Evolutionary conservation across 1,140 invertebrate species (phyloP).

Genomic region (Yoshiicerus persimilis): DNA sequence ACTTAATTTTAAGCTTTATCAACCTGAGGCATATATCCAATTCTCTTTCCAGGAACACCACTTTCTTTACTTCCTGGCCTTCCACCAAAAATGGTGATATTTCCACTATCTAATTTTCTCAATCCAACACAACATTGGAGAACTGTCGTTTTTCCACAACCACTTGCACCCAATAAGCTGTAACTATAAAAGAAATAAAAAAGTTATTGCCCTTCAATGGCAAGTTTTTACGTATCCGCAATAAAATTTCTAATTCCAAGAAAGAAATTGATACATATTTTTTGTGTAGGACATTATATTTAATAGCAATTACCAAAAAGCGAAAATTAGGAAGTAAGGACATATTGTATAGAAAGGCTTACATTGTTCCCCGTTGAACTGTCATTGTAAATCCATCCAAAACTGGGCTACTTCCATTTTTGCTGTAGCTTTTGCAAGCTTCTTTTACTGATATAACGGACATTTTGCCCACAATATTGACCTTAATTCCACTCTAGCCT

Average conservation of each 20-base stretch:
- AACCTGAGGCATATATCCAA: constrained; percentile 51
- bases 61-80: constrained; percentile 51
- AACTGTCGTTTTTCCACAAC: constrained; percentile 55
- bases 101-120: constrained; percentile 51
- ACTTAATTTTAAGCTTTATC: too few relatives aligned
- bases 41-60: constrained; percentile 42
- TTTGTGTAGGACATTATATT: not conserved
- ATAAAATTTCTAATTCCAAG: not conserved
- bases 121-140: constrained; percentile 55
- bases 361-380: constrained; percentile 36
- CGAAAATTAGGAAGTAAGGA: not conserved
- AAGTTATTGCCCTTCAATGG: too few relatives aligned
- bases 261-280: not conserved
- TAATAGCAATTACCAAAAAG: not conserved
- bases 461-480: not conserved
- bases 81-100: constrained; percentile 54
- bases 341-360: not conserved
- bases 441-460: not conserved
- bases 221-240: too few relatives aligned
- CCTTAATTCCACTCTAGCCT: not conserved
- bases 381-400: constrained; percentile 35
- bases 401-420: not conserved
- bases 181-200: constrained; percentile 50
- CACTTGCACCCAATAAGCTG: constrained; percentile 54
- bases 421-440: not conserved